These are phyloP conservation scores for Pantherophis alleghaniensis DNA, from an alignment of 2,797 vertebrate species.

Conservation along the genomic window DNA sequence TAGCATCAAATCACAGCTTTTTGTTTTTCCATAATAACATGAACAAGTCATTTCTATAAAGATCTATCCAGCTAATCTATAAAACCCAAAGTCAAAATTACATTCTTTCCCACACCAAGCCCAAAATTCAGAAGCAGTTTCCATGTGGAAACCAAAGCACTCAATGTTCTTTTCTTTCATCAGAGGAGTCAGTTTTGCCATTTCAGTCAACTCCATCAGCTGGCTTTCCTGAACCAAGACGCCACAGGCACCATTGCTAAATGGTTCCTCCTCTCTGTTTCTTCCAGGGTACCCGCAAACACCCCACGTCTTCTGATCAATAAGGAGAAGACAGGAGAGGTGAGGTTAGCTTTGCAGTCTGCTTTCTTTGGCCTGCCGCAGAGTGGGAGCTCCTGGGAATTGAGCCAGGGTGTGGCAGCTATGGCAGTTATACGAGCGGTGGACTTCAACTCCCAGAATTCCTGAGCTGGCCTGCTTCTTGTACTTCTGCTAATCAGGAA, in stretches of 20 bases:
- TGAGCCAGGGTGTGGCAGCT: neutral
- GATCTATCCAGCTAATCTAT: too few relatives aligned
- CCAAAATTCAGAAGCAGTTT: too few relatives aligned
- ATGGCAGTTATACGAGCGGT: neutral
- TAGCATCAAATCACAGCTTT: too few relatives aligned
- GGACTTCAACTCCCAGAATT: neutral
- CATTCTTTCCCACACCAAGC: too few relatives aligned
- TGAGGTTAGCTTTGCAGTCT: too few relatives aligned
- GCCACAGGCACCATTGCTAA: neutral
- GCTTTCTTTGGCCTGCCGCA: neutral
- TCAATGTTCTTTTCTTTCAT: too few relatives aligned
- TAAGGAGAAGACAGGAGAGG: constrained; percentile 89
- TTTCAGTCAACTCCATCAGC: too few relatives aligned
- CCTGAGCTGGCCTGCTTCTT: neutral
- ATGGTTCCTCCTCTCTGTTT: neutral
- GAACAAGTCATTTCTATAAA: too few relatives aligned
- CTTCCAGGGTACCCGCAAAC: constrained; percentile 79
- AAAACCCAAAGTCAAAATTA: too few relatives aligned
- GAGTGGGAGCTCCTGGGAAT: neutral
- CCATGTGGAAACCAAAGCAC: too few relatives aligned
- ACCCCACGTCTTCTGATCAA: constrained; percentile 90
- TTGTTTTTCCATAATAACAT: too few relatives aligned
- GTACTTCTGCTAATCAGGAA: neutral
- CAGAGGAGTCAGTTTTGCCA: too few relatives aligned
- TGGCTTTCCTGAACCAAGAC: neutral